Evolutionary conservation across 2,888 invertebrate species (phyloP).

Genomic region (Eristalinus sepulchralis): DNA sequence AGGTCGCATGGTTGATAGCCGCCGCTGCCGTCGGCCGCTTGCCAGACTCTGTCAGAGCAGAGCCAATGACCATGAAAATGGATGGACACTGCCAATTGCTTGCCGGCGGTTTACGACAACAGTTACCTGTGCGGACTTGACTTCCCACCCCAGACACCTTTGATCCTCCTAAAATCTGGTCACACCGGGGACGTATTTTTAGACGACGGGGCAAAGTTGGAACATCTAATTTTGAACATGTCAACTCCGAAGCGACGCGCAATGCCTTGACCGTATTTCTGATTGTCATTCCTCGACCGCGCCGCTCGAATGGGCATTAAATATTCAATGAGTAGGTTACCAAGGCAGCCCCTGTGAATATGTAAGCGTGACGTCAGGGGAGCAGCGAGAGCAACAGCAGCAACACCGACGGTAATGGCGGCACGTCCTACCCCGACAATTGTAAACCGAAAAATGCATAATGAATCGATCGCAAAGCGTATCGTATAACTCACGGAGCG

Average conservation of each 20-base stretch:
- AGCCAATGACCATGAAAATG: neutral
- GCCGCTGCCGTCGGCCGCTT: neutral
- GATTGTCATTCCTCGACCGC: conserved; percentile 27
- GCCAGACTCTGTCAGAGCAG: neutral
- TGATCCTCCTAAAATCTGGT: conserved; percentile 18
- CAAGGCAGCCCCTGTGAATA: conserved; percentile 35
- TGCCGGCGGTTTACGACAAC: conserved; percentile 1
- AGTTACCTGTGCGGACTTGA: neutral
- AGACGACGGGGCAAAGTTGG: conserved; percentile 1
- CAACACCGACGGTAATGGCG: neutral
- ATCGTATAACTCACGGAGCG: conserved; percentile 15
- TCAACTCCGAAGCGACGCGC: neutral
- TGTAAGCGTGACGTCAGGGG: conserved; percentile 42
- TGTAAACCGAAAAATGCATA: conserved; percentile 64
- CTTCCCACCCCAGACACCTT: neutral
- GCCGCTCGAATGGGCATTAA: conserved; percentile 26
- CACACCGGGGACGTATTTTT: neutral
- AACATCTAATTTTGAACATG: neutral
- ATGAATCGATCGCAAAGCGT: conserved; percentile 59
- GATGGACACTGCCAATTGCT: neutral
- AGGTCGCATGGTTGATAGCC: conserved; percentile 44
- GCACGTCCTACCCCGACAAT: conserved; percentile 30
- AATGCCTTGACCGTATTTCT: conserved; percentile 53
- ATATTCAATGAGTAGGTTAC: conserved; percentile 62
- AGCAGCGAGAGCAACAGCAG: neutral